Conservation (phyloP, 2,888 invertebrate species). For the Cylindroiulus punctatus region DNA sequence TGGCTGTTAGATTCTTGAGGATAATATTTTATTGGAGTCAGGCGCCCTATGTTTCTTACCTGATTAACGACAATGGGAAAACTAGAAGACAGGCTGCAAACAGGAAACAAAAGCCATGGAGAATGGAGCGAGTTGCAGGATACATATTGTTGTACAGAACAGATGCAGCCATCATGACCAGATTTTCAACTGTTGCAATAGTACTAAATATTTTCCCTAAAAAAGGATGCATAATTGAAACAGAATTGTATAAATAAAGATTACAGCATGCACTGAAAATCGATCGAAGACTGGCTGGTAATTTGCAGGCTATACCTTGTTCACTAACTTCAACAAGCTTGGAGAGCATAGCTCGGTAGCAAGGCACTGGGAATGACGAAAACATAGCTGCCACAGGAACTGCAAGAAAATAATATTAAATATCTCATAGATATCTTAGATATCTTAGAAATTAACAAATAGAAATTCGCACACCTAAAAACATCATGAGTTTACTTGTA, state of each 20-base stretch:
- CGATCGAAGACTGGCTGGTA: not conserved
- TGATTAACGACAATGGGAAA: not conserved
- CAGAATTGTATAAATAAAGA: not conserved
- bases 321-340: constrained; percentile 54
- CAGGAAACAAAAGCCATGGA: constrained; percentile 54
- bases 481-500: constrained; percentile 46
- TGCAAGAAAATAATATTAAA: constrained; percentile 36
- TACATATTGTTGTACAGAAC: constrained; percentile 52
- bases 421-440: not conserved
- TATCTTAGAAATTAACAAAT: not conserved
- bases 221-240: not conserved
- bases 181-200: constrained; percentile 53
- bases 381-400: constrained; percentile 55
- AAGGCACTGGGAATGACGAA: constrained; percentile 50
- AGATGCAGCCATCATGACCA: constrained; percentile 29
- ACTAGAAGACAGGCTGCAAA: constrained; percentile 44
- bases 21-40: too few relatives aligned
- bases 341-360: constrained; percentile 54
- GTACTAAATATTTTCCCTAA: constrained; percentile 55
- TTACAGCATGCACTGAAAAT: not conserved
- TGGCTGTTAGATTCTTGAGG: not conserved
- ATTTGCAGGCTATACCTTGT: constrained; percentile 49
- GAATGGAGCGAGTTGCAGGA: constrained; percentile 45
- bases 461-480: constrained; percentile 42
- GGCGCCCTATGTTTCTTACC: constrained; percentile 21